Evolutionary conservation across 2,113 vertebrate species (phyloP), one percentile per base, ranked within the genome.

Genomic region (Carassius carassius): DNA sequence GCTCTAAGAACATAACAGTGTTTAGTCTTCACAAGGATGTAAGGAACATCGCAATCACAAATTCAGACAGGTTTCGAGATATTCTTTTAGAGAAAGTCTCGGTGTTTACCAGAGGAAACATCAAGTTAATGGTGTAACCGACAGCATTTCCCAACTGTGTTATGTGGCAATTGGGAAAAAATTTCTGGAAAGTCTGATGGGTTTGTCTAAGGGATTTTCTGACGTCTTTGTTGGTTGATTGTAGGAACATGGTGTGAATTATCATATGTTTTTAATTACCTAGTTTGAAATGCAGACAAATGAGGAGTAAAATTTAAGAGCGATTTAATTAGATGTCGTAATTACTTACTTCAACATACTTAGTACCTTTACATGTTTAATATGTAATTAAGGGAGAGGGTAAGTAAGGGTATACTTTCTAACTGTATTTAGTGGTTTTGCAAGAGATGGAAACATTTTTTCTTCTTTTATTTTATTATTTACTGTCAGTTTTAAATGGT

Each of bases 91-190:
- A 54, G 35, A 77, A 70, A n/a, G 63, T 23, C 60, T 29, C 4
- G 1, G 56, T 60, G 77, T 44, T 81, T 65, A 25, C 37, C 56
- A 70, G 47, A 70, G 79, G 63, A 69, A 81, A 69, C 29, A 35
- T 81, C 63, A 54, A 54, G 63, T 21, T 81, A 70, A 70, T 81
- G 79, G 63, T 81, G 54, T 3, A 51, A 47, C 54, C 75, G 69
- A 76, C 72, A 49, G 82, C 70, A 56, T 67, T 56, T 78, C 74
- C 82, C 73, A 84, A 13, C 14, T 29, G 63, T 54, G 62, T 25
- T 8, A 65, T 63, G 9, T 32, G 17, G 74, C 25, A 54, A 76
- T 37, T 17, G 51, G n/a, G 21, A 10, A 84, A 62, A 75, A 75
- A 63, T 3, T 63, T 37, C 5, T 29, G 56, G 32, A 41, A 60